Evolutionary conservation across 2,888 invertebrate species (phyloP).

Genomic region (Drosophila stalkeri): DNA sequence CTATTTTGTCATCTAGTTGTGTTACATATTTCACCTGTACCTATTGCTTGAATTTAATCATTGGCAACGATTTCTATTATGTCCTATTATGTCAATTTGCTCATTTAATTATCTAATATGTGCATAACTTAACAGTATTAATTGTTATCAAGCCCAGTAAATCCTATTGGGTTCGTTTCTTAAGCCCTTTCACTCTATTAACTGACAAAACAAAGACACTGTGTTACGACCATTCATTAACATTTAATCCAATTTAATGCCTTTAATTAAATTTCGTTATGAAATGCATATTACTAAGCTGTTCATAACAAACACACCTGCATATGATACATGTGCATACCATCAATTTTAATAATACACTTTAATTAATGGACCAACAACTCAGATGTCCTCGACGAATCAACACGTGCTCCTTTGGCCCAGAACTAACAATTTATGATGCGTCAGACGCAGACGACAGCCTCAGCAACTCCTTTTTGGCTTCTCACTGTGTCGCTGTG

Average conservation of each 20-base stretch:
- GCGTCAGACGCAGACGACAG: conserved; percentile 15
- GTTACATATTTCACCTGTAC: not conserved
- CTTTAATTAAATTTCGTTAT: conserved; percentile 42
- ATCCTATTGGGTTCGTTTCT: not conserved
- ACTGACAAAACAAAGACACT: not conserved
- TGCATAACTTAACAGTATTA: not conserved
- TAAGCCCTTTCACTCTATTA: not conserved
- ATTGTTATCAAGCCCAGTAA: not conserved
- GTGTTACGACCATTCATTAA: conserved; percentile 26
- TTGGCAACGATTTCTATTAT: not conserved
- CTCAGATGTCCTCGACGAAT: conserved; percentile 28
- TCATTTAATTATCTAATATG: not conserved
- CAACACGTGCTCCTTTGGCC: conserved; percentile 43
- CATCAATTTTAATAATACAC: conserved; percentile 46
- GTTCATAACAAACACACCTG: not conserved
- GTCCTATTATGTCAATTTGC: not conserved
- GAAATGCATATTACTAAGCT: conserved; percentile 25
- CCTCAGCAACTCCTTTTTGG: conserved; percentile 3
- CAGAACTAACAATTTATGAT: conserved; percentile 29
- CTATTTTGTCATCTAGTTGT: not conserved
- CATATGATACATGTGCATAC: conserved; percentile 5
- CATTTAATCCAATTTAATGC: conserved; percentile 39
- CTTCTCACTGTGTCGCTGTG: conserved; percentile 8
- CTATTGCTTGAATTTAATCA: not conserved
- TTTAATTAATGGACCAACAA: conserved; percentile 50